Conservation (phyloP, 2,888 invertebrate species). For the Marronus borbonicus region DNA sequence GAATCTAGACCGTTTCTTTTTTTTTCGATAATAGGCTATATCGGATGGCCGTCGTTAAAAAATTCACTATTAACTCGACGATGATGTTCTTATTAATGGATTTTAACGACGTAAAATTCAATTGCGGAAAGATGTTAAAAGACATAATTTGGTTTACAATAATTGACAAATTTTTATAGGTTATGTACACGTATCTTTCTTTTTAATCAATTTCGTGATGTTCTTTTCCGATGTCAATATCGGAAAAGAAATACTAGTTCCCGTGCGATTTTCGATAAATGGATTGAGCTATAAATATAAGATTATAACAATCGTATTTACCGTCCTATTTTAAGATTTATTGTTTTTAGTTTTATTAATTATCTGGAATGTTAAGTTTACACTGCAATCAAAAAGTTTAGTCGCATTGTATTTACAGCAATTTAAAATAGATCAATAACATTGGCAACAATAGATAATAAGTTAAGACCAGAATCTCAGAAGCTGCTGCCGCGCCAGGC, state of each 20-base stretch:
- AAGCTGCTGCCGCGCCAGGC: too few relatives aligned
- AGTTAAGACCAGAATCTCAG: too few relatives aligned
- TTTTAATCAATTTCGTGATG: neutral
- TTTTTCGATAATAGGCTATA: neutral
- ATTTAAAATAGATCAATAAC: too few relatives aligned
- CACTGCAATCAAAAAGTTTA: too few relatives aligned
- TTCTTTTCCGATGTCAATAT: neutral
- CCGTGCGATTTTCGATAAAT: slow-evolving; percentile 2
- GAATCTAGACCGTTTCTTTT: neutral
- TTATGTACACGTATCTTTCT: neutral
- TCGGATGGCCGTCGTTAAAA: slow-evolving; percentile 1
- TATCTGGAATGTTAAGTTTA: too few relatives aligned
- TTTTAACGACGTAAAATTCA: slow-evolving; percentile 5
- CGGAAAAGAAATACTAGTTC: neutral
- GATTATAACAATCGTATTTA: too few relatives aligned
- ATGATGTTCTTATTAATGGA: neutral
- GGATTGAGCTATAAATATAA: neutral
- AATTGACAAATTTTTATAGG: neutral
- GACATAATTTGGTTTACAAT: neutral
- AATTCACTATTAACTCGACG: slow-evolving; percentile 1
- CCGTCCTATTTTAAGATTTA: too few relatives aligned
- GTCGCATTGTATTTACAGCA: too few relatives aligned
- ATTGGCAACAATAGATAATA: too few relatives aligned
- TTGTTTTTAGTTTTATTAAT: too few relatives aligned
- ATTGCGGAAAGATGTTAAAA: slow-evolving; percentile 17